Base-by-base conservation (phyloP, 2,113 vertebrate species). In the Sander lucioperca region DNA sequence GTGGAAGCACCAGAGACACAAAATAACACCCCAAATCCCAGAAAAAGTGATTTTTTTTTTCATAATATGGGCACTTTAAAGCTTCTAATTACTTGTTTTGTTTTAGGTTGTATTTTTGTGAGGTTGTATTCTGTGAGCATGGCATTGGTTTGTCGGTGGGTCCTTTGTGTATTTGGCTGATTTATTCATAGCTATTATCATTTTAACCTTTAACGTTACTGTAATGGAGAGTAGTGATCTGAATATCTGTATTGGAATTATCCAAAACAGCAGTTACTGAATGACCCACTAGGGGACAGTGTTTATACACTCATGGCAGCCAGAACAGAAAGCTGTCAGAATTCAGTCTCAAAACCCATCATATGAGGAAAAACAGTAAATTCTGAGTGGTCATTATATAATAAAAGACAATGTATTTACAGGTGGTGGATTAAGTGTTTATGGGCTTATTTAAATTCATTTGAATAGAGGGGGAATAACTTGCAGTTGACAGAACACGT, bases 401-500 rank as follows among this genome's bases (percentile, higher is more conserved):
- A 71, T 70, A 53, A 63, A 85, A 71, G 77, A 48, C 66, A 82
- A 76, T 25, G 45, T 50, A 59, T 65, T 50, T 58, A 71, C 19
- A 39, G n/a, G 72, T 77, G 75, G 79, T 39, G 36, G 59, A 77
- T 25, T 71, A 50, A 51, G 7, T 62, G 47, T 77, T 72, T 82
- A 82, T 77, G 53, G 57, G 80, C 75, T 76, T 16, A 76, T 86
- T 87, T 61, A 67, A 81, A 82, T 87, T 61, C 2, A 62, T 62
- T 33, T 56, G 48, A 86, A 85, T 47, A 19, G 30, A 25, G 50
- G 12, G 25, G 21, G 36, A 23, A 36, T 53, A 15, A 54, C 30
- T 15, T 36, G 30, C 19, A 51, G 7, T 14, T 21, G 27, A 54
- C 3, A 68, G 47, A 36, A 70, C 59, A 25, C 30, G 51, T 85